These are phyloP conservation scores for Xerus rutilus DNA, from an alignment of 2,797 vertebrate species.

Conservation along the genomic window DNA sequence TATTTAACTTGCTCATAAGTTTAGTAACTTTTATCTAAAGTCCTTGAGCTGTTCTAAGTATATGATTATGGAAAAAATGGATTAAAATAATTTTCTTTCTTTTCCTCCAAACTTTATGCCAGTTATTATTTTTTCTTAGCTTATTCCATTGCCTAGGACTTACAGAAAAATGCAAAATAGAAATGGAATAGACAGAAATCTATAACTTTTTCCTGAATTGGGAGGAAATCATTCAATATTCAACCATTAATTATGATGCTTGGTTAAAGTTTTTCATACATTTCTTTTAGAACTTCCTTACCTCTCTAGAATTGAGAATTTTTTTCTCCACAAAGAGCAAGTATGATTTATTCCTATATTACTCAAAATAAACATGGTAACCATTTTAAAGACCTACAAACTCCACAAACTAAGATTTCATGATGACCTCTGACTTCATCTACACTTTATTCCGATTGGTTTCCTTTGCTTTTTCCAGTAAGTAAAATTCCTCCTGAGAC, in stretches of 20 bases:
- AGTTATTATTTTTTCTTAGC: not conserved
- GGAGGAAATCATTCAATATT: not conserved
- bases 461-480: not conserved
- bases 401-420: not conserved
- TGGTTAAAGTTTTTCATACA: not conserved
- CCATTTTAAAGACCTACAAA: not conserved
- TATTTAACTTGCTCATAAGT: not conserved
- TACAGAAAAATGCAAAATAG: not conserved
- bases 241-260: not conserved
- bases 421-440: not conserved
- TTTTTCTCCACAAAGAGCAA: not conserved
- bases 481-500: not conserved
- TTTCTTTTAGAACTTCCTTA: not conserved
- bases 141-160: not conserved
- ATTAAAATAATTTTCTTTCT: not conserved
- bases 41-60: not conserved
- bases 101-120: not conserved
- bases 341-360: not conserved
- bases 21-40: not conserved
- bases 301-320: not conserved
- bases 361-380: not conserved
- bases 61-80: not conserved
- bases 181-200: not conserved
- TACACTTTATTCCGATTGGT: not conserved
- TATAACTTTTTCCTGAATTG: not conserved